Conservation (phyloP, 2,113 vertebrate species). For the Zootoca vivipara region DNA sequence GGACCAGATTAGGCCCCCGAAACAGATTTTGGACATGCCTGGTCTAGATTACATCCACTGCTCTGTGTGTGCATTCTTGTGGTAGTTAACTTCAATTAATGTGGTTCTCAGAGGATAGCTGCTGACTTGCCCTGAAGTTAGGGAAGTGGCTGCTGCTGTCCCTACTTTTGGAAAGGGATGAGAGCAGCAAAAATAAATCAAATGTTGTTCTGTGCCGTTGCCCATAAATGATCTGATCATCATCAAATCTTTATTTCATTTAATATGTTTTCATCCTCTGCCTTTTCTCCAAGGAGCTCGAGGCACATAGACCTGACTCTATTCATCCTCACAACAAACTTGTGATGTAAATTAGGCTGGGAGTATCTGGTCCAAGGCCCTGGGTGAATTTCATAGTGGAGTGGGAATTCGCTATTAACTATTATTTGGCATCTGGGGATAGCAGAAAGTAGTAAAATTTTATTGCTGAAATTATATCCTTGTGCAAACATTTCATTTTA, state of each 20-base stretch:
- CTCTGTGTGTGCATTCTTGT: too few relatives aligned
- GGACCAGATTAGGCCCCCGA: too few relatives aligned
- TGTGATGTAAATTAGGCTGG: too few relatives aligned
- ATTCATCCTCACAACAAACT: too few relatives aligned
- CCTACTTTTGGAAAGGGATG: slow-evolving; percentile 5
- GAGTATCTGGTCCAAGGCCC: neutral
- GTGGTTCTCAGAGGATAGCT: slow-evolving; percentile 3
- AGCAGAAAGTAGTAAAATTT: slow-evolving; percentile 60
- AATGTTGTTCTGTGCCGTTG: slow-evolving; percentile 30
- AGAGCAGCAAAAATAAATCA: slow-evolving; percentile 51
- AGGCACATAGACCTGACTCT: too few relatives aligned
- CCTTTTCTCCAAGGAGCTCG: too few relatives aligned
- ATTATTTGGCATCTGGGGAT: slow-evolving; percentile 64
- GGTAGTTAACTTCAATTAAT: neutral
- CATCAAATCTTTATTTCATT: too few relatives aligned
- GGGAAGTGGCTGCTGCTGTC: slow-evolving; percentile 2
- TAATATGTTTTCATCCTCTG: too few relatives aligned
- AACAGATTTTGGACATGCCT: too few relatives aligned
- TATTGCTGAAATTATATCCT: slow-evolving; percentile 64
- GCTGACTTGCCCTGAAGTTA: slow-evolving; percentile 20
- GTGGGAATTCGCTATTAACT: slow-evolving; percentile 42
- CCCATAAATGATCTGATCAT: too few relatives aligned
- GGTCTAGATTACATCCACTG: too few relatives aligned
- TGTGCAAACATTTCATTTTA: slow-evolving; percentile 61
- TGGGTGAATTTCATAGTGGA: slow-evolving; percentile 46